A percentile compares a stretch with the other conserved stretches of the same genome.
phyloP scores from a whole-genome alignment of 2,888 invertebrate genomes.

The Bugula neritina region DNA sequence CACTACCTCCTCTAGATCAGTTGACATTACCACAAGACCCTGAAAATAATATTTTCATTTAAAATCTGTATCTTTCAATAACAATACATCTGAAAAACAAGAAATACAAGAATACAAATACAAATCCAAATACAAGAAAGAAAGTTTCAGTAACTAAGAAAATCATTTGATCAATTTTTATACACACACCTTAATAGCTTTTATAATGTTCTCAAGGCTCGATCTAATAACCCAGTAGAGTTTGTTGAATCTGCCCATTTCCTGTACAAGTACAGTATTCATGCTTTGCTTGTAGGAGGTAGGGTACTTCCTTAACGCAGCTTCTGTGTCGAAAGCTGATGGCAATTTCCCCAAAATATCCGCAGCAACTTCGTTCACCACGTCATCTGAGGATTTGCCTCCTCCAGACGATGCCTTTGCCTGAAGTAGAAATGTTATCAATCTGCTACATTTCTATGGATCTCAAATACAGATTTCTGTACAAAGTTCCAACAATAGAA shows the following conservation, averaged over 20 bases:
- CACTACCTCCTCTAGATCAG: constrained; percentile 76
- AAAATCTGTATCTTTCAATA: no score
- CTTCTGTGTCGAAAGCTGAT: constrained; percentile 50
- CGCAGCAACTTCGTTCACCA: constrained; percentile 70
- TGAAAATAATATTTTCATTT: constrained; percentile 31
- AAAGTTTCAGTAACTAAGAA: no score
- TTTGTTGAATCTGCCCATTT: constrained; percentile 54
- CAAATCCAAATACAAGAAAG: no score
- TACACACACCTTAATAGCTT: constrained; percentile 55
- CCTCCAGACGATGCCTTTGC: constrained; percentile 47
- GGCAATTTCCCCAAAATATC: constrained; percentile 65
- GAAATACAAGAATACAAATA: no score
- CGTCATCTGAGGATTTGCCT: constrained; percentile 69
- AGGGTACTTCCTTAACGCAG: constrained; percentile 50
- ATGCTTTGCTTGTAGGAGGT: constrained; percentile 54
- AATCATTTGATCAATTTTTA: no score
- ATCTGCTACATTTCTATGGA: no score
- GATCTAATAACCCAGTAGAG: constrained; percentile 46
- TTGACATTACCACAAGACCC: constrained; percentile 81
- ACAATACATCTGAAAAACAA: no score
- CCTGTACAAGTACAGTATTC: constrained; percentile 56
- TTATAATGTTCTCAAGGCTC: constrained; percentile 50
- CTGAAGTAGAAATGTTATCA: constrained; percentile 37
- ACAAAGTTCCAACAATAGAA: no score
- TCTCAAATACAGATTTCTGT: no score